Conservation (phyloP, 2,797 vertebrate genomes). For the Trichosurus vulpecula region DNA sequence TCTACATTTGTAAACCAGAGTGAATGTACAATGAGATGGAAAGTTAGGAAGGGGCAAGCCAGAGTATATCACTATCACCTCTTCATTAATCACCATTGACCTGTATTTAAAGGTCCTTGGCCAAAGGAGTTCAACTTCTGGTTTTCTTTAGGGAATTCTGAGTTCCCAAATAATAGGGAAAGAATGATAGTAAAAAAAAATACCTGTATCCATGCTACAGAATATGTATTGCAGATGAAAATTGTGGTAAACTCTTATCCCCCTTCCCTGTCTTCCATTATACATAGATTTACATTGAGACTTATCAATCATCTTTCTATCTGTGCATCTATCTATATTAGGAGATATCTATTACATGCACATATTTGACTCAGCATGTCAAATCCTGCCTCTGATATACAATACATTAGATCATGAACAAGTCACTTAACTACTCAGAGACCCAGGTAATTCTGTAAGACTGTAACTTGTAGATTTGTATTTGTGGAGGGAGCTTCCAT, state of each 20-base stretch:
- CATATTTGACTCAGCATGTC: background rate
- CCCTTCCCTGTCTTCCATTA: background rate
- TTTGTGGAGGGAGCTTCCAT: too few species aligned
- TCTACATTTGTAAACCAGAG: background rate
- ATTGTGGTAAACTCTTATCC: background rate
- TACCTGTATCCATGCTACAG: background rate
- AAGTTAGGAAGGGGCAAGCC: background rate
- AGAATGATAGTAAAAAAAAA: background rate
- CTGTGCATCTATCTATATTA: background rate
- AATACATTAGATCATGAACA: too few species aligned
- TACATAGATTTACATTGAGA: background rate
- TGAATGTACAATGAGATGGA: background rate
- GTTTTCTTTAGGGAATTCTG: background rate
- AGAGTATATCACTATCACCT: background rate
- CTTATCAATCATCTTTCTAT: background rate
- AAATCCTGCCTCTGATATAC: background rate
- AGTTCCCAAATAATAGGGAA: background rate
- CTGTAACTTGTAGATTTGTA: too few species aligned
- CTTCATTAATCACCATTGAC: background rate
- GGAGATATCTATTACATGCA: background rate
- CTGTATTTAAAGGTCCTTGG: background rate
- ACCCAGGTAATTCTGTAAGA: too few species aligned
- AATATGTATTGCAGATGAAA: background rate
- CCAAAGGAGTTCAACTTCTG: constrained; percentile 3
- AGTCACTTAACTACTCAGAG: too few species aligned